Conservation (phyloP, 2,797 vertebrate genomes). For the Karalla daura region DNA sequence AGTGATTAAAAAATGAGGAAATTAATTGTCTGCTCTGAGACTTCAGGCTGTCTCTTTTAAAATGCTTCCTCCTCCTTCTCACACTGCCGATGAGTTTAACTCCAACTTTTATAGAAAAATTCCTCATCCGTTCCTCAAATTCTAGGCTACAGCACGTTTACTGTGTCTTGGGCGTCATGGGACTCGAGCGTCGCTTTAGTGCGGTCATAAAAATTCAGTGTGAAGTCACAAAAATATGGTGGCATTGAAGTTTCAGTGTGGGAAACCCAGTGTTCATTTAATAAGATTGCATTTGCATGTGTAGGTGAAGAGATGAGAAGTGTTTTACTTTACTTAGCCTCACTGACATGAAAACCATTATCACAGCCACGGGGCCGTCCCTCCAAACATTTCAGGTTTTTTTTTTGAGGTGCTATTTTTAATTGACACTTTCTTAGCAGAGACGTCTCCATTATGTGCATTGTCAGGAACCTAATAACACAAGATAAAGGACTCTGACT, state of each 20-base stretch:
- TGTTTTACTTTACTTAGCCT: too few species aligned
- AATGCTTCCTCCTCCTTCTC: conserved; percentile 6
- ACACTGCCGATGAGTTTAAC: conserved; percentile 5
- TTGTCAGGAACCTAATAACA: conserved; percentile 1
- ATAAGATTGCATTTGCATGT: conserved; percentile 25
- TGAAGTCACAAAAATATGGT: conserved; percentile 36
- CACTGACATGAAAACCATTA: conserved; percentile 3
- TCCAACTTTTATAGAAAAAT: conserved; percentile 16
- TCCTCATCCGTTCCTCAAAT: conserved; percentile 17
- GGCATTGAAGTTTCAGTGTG: conserved; percentile 20
- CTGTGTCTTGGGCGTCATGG: conserved; percentile 26
- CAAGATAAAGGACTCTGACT: conserved; percentile 18
- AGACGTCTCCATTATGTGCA: conserved; percentile 6
- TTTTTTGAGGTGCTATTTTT: conserved; percentile 1
- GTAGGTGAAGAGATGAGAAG: conserved; percentile 21
- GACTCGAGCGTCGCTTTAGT: conserved; percentile 21
- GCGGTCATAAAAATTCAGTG: conserved; percentile 32
- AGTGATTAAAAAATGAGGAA: conserved; percentile 17
- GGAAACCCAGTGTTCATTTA: conserved; percentile 35
- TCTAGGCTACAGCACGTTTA: conserved; percentile 24
- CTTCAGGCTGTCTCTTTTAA: conserved; percentile 5
- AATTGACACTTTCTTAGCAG: not conserved
- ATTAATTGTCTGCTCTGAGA: conserved; percentile 2
- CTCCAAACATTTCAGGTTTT: conserved; percentile 4
- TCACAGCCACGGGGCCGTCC: not conserved